These are phyloP conservation scores for Chrysolina oricalcia DNA, from an alignment of 2,888 invertebrate species.

Conservation along the genomic window DNA sequence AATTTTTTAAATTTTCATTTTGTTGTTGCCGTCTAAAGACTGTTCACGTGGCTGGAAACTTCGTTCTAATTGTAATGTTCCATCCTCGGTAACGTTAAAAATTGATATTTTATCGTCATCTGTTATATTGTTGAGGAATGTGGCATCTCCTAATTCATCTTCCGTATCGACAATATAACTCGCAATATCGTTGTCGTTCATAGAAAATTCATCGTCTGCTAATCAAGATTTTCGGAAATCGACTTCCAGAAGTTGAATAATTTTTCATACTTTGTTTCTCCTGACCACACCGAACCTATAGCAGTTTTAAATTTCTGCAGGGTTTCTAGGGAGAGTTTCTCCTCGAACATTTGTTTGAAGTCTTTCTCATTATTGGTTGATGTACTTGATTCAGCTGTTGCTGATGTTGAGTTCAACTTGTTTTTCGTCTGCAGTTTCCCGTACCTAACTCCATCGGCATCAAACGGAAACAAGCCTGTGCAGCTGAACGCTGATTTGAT, in stretches of 20 bases:
- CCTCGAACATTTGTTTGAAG: constrained; percentile 5
- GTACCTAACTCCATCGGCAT: constrained; percentile 6
- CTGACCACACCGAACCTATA: constrained; percentile 4
- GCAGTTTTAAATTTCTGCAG: constrained; percentile 13
- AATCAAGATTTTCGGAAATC: too few relatives aligned
- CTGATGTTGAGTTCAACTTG: constrained; percentile 1
- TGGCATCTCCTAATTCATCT: background rate
- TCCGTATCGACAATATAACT: background rate
- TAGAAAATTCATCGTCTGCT: too few relatives aligned
- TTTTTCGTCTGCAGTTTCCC: constrained; percentile 8
- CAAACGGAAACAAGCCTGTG: constrained; percentile 7
- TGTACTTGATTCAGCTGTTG: background rate
- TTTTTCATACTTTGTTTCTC: background rate
- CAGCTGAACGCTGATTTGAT: background rate
- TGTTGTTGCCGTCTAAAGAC: background rate
- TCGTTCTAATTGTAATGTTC: background rate
- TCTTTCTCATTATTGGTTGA: constrained; percentile 1
- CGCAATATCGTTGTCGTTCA: too few relatives aligned
- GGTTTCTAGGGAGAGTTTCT: background rate
- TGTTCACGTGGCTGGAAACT: background rate
- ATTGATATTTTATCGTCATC: background rate
- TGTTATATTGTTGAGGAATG: constrained; percentile 1
- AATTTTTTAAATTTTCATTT: background rate
- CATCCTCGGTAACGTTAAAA: background rate
- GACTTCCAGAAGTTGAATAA: too few relatives aligned